Evolutionary conservation across 1,140 invertebrate genomes (phyloP).

Genomic region (Scaptomyza hsui): DNA sequence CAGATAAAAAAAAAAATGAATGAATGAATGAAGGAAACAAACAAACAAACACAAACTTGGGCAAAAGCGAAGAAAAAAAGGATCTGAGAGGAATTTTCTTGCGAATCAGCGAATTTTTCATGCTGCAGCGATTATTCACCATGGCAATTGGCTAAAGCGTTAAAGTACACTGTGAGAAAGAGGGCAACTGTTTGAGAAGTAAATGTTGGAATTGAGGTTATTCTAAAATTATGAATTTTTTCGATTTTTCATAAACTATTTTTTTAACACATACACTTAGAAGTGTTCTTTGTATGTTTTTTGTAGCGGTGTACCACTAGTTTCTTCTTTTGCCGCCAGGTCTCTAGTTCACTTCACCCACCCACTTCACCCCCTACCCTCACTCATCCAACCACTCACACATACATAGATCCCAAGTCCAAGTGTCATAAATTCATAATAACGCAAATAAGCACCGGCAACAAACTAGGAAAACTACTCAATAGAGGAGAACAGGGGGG

Average conservation of each 20-base stretch:
- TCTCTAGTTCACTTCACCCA: not conserved
- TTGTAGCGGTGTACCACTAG: slow-evolving; percentile 1
- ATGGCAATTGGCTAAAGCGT: slow-evolving; percentile 30
- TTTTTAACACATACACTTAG: no score
- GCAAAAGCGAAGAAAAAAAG: slow-evolving; percentile 28
- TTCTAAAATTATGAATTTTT: no score
- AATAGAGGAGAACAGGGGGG: slow-evolving; percentile 13
- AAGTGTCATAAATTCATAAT: slow-evolving; percentile 83
- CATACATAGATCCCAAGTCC: slow-evolving; percentile 40
- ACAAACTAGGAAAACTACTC: slow-evolving; percentile 25
- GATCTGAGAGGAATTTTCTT: slow-evolving; percentile 50
- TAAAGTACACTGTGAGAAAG: slow-evolving; percentile 50
- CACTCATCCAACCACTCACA: slow-evolving; percentile 13
- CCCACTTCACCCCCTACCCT: not conserved
- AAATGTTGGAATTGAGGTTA: no score
- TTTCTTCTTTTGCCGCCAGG: not conserved
- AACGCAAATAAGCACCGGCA: slow-evolving; percentile 78
- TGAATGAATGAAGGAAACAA: slow-evolving; percentile 23
- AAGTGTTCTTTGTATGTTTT: no score
- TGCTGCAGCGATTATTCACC: slow-evolving; percentile 79
- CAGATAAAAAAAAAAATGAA: slow-evolving; percentile 48
- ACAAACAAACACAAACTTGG: slow-evolving; percentile 44
- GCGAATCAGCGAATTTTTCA: slow-evolving; percentile 79
- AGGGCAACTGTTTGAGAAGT: no score
- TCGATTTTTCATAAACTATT: no score